These are phyloP conservation scores for Petrocephalus microphthalmus DNA, from an alignment of 2,113 vertebrate species.

Conservation along the genomic window DNA sequence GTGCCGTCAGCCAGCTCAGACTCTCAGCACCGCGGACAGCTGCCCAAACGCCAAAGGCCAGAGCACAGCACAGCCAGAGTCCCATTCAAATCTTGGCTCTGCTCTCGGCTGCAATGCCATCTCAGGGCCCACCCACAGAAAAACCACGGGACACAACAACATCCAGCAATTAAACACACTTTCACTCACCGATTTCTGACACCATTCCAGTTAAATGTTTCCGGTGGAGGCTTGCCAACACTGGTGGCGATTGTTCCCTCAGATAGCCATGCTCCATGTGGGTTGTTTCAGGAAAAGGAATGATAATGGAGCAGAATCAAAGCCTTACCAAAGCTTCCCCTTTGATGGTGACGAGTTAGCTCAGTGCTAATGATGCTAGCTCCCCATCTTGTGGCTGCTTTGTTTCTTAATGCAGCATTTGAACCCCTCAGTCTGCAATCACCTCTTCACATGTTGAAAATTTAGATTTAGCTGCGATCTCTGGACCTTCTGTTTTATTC, in stretches of 20 bases:
- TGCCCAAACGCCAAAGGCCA: constrained; percentile 36
- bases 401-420: not conserved
- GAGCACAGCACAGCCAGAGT: constrained; percentile 7
- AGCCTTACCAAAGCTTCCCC: not conserved
- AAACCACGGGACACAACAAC: constrained; percentile 33
- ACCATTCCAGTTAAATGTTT: constrained; percentile 44
- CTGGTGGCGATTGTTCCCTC: constrained; percentile 4
- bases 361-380: not conserved
- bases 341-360: not conserved
- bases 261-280: not conserved
- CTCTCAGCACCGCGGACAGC: constrained; percentile 60
- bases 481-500: not conserved
- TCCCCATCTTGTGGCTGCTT: not conserved
- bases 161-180: constrained; percentile 50
- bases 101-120: constrained; percentile 28
- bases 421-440: not conserved
- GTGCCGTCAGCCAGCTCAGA: not conserved
- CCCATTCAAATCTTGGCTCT: not conserved
- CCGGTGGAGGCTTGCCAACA: constrained; percentile 22
- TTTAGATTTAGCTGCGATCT: not conserved
- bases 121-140: constrained; percentile 32
- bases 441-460: not conserved
- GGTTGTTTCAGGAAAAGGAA: not conserved
- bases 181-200: constrained; percentile 49
- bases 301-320: not conserved